Base-by-base conservation (phyloP, 2,888 invertebrate species). In the Caenorhabditis virilis region DNA sequence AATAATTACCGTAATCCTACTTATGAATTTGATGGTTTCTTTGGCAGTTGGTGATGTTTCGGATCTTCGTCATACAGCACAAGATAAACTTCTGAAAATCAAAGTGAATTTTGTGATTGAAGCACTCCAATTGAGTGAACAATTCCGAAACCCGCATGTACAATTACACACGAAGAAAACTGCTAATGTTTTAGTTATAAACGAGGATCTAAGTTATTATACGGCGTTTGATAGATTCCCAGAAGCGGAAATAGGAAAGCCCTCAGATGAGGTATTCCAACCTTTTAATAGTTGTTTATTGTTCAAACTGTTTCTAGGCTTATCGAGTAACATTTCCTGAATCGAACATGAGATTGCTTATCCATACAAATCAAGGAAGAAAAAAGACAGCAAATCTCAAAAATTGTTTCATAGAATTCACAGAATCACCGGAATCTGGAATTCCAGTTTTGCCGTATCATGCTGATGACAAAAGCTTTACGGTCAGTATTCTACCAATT, bases 11-110 rank as follows among this genome's bases (percentile, higher is more conserved):
- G 80, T 80, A 23, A 80, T 80, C 43, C 66, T 80, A 18, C 65
- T 80, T 23, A 80, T 80, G 80, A 80, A 80, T 60, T 53, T 80
- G 43, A 80, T 74, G 77, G 76, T 79, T 9, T 80, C 80, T 0
- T 60, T 80, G 9, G 80, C 80, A 9, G 80, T 80, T 23, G 80
- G 80, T 2, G 80, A 80, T 54, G 80, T 80, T 36, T 74, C 60
- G 20, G 78, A 80, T 39, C 49, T 80, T 33, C 50, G 76, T n/a
- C 58, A 68, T 25, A 66, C 70, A 1, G 79, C 81, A 1, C 78
- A 82, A 47, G 79, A 81, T 27, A 74, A 74, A 43, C 60, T 80
- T n/a, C 57, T 80, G n/a, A 69, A 70, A 42, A 82, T 80, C 49
- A 80, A 80, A 59, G 76, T 79, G 18, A 80, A 79, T 49, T 80